Evolutionary conservation across 2,888 invertebrate genomes (phyloP), one percentile per base, ranked within the genome.

Genomic region (Himalopsyche kuldschensis): DNA sequence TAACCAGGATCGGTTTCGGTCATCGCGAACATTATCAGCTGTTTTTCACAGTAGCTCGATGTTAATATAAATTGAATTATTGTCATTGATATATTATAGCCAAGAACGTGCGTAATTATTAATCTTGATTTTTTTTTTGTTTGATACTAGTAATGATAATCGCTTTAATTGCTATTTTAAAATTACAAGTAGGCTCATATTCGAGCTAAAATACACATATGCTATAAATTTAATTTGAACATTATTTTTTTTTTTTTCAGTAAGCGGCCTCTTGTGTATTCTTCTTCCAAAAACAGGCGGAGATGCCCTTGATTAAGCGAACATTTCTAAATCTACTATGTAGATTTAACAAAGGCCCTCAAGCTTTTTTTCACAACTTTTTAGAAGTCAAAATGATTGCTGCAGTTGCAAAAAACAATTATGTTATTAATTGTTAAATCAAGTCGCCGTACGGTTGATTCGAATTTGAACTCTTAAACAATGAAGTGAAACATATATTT

Each of bases 201-300:
- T n/a, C n/a, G n/a, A n/a, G n/a, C n/a, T n/a, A n/a, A n/a, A n/a
- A n/a, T n/a, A n/a, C n/a, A n/a, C n/a, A n/a, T n/a, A 35, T 35
- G 6, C 1, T 15, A 4, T 41, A 41, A 41, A 41, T 15, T 0
- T 41, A 41, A 41, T 41, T 3, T 4, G 11, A 15, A 1, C 2
- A 30, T 63, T 30, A 75, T 82, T 30, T 69, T 47, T 80, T 85
- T 83, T 83, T 85, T 86, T 93, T 93, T 47, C 91, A 95, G 96
- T 93, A 88, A 95, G 95, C 90, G 95, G 95, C 85, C 89, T 95
- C 86, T 91, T 96, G 87, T 95, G 95, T 89, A 93, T 95, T 90
- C 91, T 95, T 89, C 91, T 96, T 89, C 96, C 96, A 88, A 95
- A 93, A 90, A 95, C 95, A 85, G 95, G 95, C 87, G 93, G 94